Evolutionary conservation across 2,113 vertebrate genomes (phyloP).

Genomic region (Bufo bufo): DNA sequence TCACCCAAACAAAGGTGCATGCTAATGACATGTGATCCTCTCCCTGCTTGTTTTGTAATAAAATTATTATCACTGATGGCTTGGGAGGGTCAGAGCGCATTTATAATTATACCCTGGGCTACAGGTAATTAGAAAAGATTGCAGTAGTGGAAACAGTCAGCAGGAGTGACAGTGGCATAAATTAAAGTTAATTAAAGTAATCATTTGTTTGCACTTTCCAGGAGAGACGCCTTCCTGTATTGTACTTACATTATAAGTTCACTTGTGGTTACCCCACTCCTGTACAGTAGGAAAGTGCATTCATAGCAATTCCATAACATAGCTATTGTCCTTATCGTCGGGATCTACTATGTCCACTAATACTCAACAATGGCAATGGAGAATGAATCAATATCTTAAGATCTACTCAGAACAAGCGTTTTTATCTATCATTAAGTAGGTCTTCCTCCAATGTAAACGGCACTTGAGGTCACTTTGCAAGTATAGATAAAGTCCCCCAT

Average conservation of each 20-base stretch:
- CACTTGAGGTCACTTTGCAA: no score
- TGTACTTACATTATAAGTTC: neutral
- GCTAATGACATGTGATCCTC: conserved; percentile 10
- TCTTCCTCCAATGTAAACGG: no score
- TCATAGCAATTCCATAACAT: neutral
- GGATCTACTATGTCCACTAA: no score
- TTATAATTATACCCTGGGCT: neutral
- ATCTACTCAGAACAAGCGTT: no score
- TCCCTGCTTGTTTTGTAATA: conserved; percentile 16
- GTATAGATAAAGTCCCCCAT: no score
- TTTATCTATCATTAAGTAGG: no score
- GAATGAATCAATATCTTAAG: no score
- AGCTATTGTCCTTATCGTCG: no score
- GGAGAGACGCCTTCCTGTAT: neutral
- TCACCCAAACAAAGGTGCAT: neutral
- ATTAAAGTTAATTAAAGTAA: neutral
- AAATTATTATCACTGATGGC: conserved; percentile 16
- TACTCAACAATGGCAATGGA: no score
- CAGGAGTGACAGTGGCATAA: neutral
- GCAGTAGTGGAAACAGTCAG: neutral
- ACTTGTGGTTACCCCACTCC: no score
- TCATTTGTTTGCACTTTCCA: neutral
- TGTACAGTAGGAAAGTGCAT: no score
- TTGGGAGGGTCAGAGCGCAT: conserved; percentile 1
- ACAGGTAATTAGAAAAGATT: neutral